phyloP scores from a whole-genome alignment of 2,797 vertebrate genomes.

The Danio albolineatus region DNA sequence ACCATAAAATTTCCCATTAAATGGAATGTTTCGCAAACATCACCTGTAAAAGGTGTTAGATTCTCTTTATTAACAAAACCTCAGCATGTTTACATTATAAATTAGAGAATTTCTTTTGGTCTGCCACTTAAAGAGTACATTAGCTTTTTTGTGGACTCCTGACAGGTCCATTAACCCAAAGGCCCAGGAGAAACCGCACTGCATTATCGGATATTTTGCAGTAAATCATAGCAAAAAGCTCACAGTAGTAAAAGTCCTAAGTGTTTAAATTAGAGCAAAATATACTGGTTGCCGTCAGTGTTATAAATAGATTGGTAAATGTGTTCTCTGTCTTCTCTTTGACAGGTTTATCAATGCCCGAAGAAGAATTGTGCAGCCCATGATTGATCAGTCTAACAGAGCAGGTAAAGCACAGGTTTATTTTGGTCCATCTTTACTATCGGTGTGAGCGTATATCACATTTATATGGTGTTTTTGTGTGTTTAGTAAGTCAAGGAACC shows the following conservation, averaged over 20 bases:
- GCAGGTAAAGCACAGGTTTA: slow-evolving; percentile 82
- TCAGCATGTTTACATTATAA: slow-evolving; percentile 40
- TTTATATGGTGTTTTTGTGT: slow-evolving; percentile 52
- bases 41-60: slow-evolving; percentile 25
- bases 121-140: slow-evolving; percentile 24
- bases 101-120: slow-evolving; percentile 19
- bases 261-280: slow-evolving; percentile 39
- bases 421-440: neutral
- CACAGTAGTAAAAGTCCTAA: slow-evolving; percentile 35
- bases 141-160: slow-evolving; percentile 36
- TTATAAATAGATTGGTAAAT: slow-evolving; percentile 34
- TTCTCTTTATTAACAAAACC: slow-evolving; percentile 27
- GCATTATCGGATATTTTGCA: slow-evolving; percentile 36
- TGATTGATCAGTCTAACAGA: slow-evolving; percentile 99
- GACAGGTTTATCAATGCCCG: slow-evolving; percentile 97
- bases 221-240: slow-evolving; percentile 33
- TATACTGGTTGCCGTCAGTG: neutral
- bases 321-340: slow-evolving; percentile 50
- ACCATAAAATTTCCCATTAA: slow-evolving; percentile 18
- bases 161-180: slow-evolving; percentile 45
- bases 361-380: slow-evolving; percentile 98
- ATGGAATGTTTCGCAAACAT: neutral
- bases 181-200: slow-evolving; percentile 30
- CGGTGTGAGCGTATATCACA: neutral
- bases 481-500: slow-evolving; percentile 93